Conservation (phyloP, 2,113 vertebrate genomes). For the Condylura cristata region DNA sequence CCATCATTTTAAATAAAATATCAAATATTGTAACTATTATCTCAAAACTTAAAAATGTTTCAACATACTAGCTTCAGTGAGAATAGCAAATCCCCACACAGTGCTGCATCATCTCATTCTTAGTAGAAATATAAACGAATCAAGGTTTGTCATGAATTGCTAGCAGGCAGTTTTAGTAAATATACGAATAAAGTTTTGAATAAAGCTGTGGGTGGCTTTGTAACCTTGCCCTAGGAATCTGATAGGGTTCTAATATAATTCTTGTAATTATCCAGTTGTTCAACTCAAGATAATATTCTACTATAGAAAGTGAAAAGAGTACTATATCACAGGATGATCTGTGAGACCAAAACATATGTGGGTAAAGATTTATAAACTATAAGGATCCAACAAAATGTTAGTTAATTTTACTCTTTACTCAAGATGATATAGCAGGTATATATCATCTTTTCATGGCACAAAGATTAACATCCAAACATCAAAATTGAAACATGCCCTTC, state of each 20-base stretch:
- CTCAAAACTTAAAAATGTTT: not conserved
- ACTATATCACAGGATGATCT: not conserved
- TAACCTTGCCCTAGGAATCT: not conserved
- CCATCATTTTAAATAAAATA: conserved; percentile 8
- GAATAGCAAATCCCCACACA: not conserved
- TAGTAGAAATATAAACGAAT: conserved; percentile 37
- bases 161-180: not conserved
- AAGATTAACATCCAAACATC: not conserved
- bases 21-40: not conserved
- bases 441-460: not conserved
- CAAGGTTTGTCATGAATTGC: not conserved
- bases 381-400: not conserved
- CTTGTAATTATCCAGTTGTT: not conserved
- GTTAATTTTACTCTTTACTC: not conserved
- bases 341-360: not conserved
- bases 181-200: conserved; percentile 1
- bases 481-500: not conserved
- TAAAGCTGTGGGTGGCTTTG: not conserved
- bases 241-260: not conserved
- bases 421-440: not conserved
- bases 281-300: not conserved
- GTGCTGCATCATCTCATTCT: not conserved
- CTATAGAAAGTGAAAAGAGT: not conserved
- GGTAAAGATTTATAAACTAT: not conserved
- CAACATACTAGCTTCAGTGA: not conserved